Base-by-base conservation (phyloP, 2,113 vertebrate species). In the Calidris pygmaea region DNA sequence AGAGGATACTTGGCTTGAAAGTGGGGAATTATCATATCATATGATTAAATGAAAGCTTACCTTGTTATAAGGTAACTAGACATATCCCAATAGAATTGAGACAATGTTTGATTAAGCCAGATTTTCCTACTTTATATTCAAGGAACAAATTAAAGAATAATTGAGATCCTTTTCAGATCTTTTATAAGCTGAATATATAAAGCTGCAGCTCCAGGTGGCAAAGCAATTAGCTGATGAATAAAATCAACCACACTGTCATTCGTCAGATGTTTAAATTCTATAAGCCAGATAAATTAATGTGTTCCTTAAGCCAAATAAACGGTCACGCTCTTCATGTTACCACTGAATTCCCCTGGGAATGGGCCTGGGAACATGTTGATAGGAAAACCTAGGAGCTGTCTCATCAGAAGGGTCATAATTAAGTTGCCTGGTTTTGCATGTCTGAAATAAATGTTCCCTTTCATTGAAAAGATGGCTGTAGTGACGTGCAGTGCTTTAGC, bases 171-270 rank as follows among this genome's bases (percentile, higher is more conserved):
- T 98, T 98, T 98, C 98, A 98, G 97, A 98, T 98, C 98, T 98
- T 98, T 98, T 98, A 98, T 98, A 98, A 98, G 98, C 98, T 98
- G 98, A 98, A 98, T 99, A 98, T 98, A 99, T 99, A 99, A 99
- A 98, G 98, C 98, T 98, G 97, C 94, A 93, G 98, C 99, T 99
- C 99, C 99, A 98, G 98, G 99, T 98, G 99, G 99, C 98, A 98
- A 98, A 98, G 99, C 99, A 99, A 99, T 99, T 99, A 99, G 98
- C 98, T 98, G 98, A 98, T 99, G 99, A 99, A 99, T 99, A 99
- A 99, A 99, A 99, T 98, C 98, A 99, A 98, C 98, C 97, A 96
- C 98, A 98, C 97, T 97, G 98, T 97, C 98, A 98, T 98, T 98
- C 95, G 97, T 98, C 98, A 98, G 98, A 98, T 99, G 98, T 98